Evolutionary conservation across 2,888 invertebrate species (phyloP).

Genomic region (Enchytraeus crypticus): DNA sequence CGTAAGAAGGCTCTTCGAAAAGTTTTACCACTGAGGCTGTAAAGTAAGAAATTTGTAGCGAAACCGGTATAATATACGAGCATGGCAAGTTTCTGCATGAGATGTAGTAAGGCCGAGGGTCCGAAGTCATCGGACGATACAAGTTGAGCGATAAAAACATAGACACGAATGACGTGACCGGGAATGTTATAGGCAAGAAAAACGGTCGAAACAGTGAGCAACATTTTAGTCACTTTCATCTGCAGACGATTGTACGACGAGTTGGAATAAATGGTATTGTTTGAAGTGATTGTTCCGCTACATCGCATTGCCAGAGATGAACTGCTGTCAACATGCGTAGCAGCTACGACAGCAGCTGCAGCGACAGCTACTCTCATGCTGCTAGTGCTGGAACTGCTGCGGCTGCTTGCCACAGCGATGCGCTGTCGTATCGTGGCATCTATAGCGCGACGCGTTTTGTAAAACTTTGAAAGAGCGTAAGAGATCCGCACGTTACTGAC

Average conservation of each 20-base stretch:
- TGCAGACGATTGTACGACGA: conserved; percentile 15
- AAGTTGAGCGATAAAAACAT: conserved; percentile 7
- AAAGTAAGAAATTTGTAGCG: conserved; percentile 15
- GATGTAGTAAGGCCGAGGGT: conserved; percentile 5
- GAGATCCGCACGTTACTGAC: conserved; percentile 19
- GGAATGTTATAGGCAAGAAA: conserved; percentile 22
- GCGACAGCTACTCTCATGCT: too few relatives aligned
- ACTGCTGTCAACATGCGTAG: too few relatives aligned
- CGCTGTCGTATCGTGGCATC: background rate
- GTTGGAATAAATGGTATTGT: background rate
- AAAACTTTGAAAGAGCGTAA: conserved; percentile 16
- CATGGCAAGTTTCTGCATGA: conserved; percentile 7
- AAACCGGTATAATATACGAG: conserved; percentile 17
- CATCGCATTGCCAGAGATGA: background rate
- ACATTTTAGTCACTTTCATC: conserved; percentile 19
- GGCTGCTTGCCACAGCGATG: background rate
- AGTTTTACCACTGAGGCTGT: conserved; percentile 13
- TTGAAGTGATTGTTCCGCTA: background rate
- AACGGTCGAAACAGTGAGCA: conserved; percentile 18
- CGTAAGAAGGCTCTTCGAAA: conserved; percentile 12
- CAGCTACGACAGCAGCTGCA: too few relatives aligned
- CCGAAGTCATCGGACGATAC: background rate
- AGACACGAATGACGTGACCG: conserved; percentile 12
- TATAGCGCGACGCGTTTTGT: background rate
- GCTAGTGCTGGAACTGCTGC: background rate